Evolutionary conservation across 2,797 vertebrate genomes (phyloP), one percentile per base, ranked within the genome.

Genomic region (Merluccius polli): DNA sequence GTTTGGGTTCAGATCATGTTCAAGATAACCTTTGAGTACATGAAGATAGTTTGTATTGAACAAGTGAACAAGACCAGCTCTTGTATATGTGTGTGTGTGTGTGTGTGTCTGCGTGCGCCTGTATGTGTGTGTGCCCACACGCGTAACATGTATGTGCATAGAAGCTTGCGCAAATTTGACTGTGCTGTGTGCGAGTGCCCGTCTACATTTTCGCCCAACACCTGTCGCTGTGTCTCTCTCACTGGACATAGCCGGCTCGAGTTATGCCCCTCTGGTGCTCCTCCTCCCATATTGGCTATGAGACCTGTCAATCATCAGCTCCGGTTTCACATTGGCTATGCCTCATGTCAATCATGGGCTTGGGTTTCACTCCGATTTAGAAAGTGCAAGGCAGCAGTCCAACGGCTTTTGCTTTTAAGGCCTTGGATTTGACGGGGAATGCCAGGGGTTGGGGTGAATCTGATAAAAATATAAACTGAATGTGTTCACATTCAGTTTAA

Each of bases 371-470:
- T 65, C 82, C 78, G 79, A 89, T 88, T 92, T 89, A 93, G 89
- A 92, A 93, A 90, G 85, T 90, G 88, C 84, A 90, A 87, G 83
- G 82, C 85, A 89, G 89, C 88, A 77, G 69, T 82, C 83, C 71
- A 75, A 69, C 44, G 76, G 75, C 79, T 75, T 84, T 87, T 77
- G 84, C 87, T 87, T 91, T 88, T 82, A 86, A 86, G 85, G 85
- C 75, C 78, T 78, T 87, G 88, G 78, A 83, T 83, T 48, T 70
- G 79, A 85, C 75, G 79, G 77, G 81, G 81, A 82, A 86, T 81
- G 73, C 72, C 74, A 75, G 32, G 24, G 79, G 77, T 38, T 27
- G 11, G 59, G 81, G 82, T 70, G 38, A 59, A 35, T 4, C 21
- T 70, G 75, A 78, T 79, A n/a, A 16, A 79, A 87, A 75, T 35